phyloP scores from a whole-genome alignment of 1,140 invertebrate species.

The Calliopsis andreniformis region DNA sequence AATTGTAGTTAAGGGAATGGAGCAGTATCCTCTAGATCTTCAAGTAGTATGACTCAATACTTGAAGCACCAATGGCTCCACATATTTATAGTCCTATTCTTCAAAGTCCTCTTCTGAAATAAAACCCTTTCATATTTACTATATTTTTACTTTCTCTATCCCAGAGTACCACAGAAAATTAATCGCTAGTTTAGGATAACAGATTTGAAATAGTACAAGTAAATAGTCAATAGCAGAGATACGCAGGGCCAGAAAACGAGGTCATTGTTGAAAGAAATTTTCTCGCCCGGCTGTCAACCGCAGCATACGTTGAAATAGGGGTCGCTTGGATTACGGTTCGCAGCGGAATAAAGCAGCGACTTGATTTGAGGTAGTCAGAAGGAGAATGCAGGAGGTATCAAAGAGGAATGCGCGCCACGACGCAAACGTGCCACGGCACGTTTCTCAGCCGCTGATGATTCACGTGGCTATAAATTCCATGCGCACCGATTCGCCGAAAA shows the following conservation, averaged over 20 bases:
- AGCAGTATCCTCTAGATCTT: too few species aligned
- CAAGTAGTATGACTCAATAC: too few species aligned
- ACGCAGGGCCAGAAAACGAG: not conserved
- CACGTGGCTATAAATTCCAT: conserved; percentile 34
- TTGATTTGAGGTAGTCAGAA: not conserved
- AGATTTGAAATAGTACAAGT: conserved; percentile 1
- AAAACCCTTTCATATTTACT: too few species aligned
- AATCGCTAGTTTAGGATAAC: not conserved
- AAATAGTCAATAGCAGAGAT: not conserved
- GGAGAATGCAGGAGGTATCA: not conserved
- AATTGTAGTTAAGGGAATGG: too few species aligned
- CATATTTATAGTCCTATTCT: too few species aligned
- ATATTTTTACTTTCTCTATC: too few species aligned
- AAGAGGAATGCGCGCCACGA: not conserved
- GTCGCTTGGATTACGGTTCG: not conserved
- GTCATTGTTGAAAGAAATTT: not conserved
- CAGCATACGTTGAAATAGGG: conserved; percentile 14
- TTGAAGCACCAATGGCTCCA: too few species aligned
- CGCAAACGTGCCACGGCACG: not conserved
- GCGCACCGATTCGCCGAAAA: not conserved
- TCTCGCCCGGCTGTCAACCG: not conserved
- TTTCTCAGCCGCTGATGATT: conserved; percentile 21
- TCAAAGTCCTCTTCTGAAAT: too few species aligned
- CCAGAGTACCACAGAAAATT: not conserved
- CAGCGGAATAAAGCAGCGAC: not conserved